A percentile compares a stretch with the other conserved stretches of the same genome.
phyloP scores from a whole-genome alignment of 2,113 vertebrate genomes.

The Gallinago paraguaiae region DNA sequence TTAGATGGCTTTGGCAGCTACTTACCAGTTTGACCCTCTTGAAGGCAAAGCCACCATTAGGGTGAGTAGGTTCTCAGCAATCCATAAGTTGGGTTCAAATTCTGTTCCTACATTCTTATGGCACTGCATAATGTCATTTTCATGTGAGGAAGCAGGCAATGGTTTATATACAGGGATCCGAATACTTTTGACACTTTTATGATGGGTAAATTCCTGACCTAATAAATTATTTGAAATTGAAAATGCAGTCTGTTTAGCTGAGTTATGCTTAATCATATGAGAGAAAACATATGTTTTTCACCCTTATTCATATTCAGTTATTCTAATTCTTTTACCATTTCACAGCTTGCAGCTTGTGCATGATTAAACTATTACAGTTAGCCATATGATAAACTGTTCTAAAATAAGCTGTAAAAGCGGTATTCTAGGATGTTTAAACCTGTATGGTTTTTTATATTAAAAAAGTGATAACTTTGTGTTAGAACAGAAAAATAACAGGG shows the following conservation, averaged over 20 bases:
- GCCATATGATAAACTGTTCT: background rate
- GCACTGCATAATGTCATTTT: background rate
- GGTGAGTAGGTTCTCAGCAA: no score
- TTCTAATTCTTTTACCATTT: background rate
- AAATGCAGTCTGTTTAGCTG: background rate
- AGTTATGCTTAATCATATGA: background rate
- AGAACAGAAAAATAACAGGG: background rate
- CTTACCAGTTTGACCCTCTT: no score
- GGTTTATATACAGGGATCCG: background rate
- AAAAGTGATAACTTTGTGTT: background rate
- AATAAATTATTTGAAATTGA: background rate
- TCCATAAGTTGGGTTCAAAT: background rate
- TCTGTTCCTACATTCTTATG: background rate
- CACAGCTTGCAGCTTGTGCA: background rate
- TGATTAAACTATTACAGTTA: background rate
- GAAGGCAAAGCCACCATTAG: no score
- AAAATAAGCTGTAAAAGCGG: background rate
- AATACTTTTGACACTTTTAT: background rate
- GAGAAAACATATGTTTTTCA: background rate
- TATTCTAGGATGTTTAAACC: background rate
- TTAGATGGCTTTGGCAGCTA: background rate
- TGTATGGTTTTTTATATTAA: background rate
- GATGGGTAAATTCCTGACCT: background rate
- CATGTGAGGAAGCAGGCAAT: background rate
- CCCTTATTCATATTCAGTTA: background rate